Evolutionary conservation across 2,888 invertebrate species (phyloP), one percentile per base, ranked within the genome.

Genomic region (Platerodrilus igneus): DNA sequence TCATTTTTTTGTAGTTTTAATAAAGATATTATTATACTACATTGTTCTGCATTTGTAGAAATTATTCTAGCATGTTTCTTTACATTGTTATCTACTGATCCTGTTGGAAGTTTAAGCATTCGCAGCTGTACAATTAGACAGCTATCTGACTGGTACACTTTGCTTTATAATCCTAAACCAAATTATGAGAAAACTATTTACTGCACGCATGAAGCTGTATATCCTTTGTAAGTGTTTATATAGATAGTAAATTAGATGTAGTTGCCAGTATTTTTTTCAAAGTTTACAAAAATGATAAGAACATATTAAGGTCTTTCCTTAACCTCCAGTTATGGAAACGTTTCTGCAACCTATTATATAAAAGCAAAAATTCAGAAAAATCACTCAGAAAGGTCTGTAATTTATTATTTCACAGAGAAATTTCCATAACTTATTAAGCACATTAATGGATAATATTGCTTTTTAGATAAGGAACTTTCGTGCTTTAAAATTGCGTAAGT

Each of bases 141-240:
- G 21, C 71, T 97, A 13, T 84, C 92, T 0, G 97, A 99, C 69
- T 99, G 96, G 96, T 99, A 99, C 64, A 94, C 96, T 0, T 69
- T 96, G 51, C 76, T 97, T 45, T 81, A 93, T 60, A 99, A 99
- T 71, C 97, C 97, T 4, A 83, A 81, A 51, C 92, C 94, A 0
- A 87, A 93, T 67, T 96, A 93, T 69, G 86, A 86, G 40, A 79
- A 81, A 45, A 85, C 84, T 10, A 67, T 96, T 35, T 85, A 93
- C 68, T 99, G 97, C 67, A 94, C 96, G 0, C 94, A 97, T 62
- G 97, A 99, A 71, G 93, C 95, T 38, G 95, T 96, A 0, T 97
- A 93, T 73, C 97, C 97, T 26, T 70, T 97, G 91, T 96, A 77
- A 79, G 84, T 77, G 47, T 26, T 9, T 4, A 9, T 7, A n/a